These are phyloP conservation scores for Silurus lanzhouensis DNA, from an alignment of 2,797 vertebrate species.

Conservation along the genomic window DNA sequence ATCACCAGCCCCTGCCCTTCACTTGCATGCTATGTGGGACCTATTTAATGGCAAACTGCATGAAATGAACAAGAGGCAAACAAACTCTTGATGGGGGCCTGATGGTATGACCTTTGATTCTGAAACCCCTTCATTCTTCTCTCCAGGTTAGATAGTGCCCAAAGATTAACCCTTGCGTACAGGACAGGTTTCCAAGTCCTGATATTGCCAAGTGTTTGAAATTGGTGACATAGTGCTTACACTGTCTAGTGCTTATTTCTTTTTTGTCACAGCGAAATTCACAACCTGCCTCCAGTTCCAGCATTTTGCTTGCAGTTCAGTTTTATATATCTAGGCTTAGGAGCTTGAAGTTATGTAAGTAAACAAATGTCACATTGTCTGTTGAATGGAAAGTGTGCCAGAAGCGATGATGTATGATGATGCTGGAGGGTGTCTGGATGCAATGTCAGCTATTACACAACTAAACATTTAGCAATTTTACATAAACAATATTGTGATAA, in stretches of 20 bases:
- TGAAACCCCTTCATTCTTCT: neutral
- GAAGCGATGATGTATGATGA: neutral
- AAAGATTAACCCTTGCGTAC: neutral
- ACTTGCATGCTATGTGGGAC: too few species aligned
- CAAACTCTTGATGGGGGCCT: neutral
- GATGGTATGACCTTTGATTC: neutral
- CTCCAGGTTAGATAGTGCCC: neutral
- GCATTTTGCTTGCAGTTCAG: neutral
- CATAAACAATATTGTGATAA: neutral
- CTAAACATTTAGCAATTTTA: neutral
- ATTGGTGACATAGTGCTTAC: neutral
- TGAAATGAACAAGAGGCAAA: neutral
- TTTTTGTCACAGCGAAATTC: neutral
- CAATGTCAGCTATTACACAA: neutral
- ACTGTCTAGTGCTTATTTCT: neutral
- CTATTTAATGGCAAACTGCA: neutral
- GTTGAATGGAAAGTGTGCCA: neutral
- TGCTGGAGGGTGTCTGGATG: neutral
- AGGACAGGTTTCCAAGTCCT: neutral
- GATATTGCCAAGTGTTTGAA: neutral
- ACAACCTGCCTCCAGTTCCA: neutral
- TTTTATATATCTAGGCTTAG: neutral
- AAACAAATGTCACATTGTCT: slow-evolving; percentile 12
- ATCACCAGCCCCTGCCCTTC: too few species aligned
- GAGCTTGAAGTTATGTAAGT: neutral